Evolutionary conservation across 1,140 invertebrate genomes (phyloP), one percentile per base, ranked within the genome.

Genomic region (Orchesella cincta): DNA sequence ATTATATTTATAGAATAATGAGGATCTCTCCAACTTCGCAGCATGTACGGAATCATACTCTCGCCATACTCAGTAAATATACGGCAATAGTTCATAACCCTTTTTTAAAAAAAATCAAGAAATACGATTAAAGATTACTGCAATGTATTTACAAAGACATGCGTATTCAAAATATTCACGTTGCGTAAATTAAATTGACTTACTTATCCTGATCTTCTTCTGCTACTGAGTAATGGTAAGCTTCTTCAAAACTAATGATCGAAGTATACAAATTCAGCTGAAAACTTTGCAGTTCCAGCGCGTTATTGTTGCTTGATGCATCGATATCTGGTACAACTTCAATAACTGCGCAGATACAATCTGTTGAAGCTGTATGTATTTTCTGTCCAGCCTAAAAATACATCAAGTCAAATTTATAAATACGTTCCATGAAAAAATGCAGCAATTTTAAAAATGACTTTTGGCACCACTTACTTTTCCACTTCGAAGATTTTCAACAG

Each of bases 31-130:
- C 85, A 83, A 64, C 80, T 84, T 79, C 86, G 86, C 14, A 97
- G 88, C 81, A 98, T 94, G 83, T 92, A 91, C 74, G 93, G 90
- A 79, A 98, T 87, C 85, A 98, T 93, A 18, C 94, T 91, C 86
- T 98, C 96, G 31, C 92, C 95, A 71, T 98, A 86, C 85, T 98
- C 96, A 20, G 96, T 97, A 85, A 99, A 99, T 81, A 99, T 92
- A 81, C 96, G 90, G 84, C 93, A 94, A 85, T 95, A 98, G 84
- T 97, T 98, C 73, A 95, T 89, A 26, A 93, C 94, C 81, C 91
- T 92, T n/a, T n/a, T n/a, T n/a, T n/a, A n/a, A n/a, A n/a, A 82
- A 79, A 86, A 85, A 82, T 83, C 81, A 79, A 84, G 83, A 77
- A 74, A 80, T 80, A 18, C 23, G 70, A 79, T 28, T 14, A 26